Base-by-base conservation (phyloP, 2,113 vertebrate genomes). In the Dasyprocta punctata region DNA sequence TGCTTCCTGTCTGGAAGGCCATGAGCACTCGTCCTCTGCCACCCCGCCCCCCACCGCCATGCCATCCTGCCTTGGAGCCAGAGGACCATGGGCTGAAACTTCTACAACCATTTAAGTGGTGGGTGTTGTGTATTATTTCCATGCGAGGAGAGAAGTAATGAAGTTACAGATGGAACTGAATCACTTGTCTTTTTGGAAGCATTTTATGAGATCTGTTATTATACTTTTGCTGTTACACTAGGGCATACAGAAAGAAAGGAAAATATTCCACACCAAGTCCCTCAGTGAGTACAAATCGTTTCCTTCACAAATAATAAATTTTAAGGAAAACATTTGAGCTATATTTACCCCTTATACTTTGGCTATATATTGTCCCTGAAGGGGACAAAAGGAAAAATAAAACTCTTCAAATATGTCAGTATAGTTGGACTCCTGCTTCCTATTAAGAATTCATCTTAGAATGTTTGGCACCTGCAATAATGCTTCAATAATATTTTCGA, bases 281-380 rank as follows among this genome's bases (percentile, higher is more conserved):
- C 20, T 87, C 24, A 30, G 41, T 83, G 85, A 93, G 14, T 56
- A 89, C 24, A 83, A 83, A 89, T 80, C 24, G 30, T 54, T 89
- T 77, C 28, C 22, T 85, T 88, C 89, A 54, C 7, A 86, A 98
- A 91, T 47, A 93, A 75, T 75, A 94, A 52, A 94, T 89, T 78
- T 60, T 54, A 92, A 83, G 63, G 26, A 19, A 89, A 85, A 86
- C 47, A 95, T 65, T 83, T 96, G 80, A 83, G 71, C 47, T 92
- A 63, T 58, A 36, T 78, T 94, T 96, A 71, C 38, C 36, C 14
- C n/a, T 90, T 26, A 52, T 47, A 47, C 8, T 38, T 95, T 92
- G 73, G 60, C 73, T 90, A 8, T 78, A 24, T 4, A 65, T 95
- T 88, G 13, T 78, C 16, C 19, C 28, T 86, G 44, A 91, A 63